Evolutionary conservation across 1,140 invertebrate species (phyloP), one percentile per base, ranked within the genome.

Genomic region (Drosophila saltans): DNA sequence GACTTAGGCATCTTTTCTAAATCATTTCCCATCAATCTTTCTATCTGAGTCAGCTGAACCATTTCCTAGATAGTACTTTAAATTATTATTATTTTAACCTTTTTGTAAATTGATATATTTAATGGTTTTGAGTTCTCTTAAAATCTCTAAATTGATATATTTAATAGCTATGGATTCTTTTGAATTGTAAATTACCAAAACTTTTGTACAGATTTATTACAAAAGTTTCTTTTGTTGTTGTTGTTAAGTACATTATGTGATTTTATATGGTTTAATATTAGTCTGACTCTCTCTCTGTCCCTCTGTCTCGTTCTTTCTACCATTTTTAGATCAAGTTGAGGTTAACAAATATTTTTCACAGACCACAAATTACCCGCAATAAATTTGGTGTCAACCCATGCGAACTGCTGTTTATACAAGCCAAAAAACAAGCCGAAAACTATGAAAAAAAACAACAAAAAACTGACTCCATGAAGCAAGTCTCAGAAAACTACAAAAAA

Each of bases 291-390:
- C 21, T 26, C 9, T 16, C 21, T 52, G 21, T 52, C 21, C 26
- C 24, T 26, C 21, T 52, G 6, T 36, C 3, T 36, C 33, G 3
- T 36, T 36, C 45, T 52, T 3, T 33, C 2, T 21, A 21, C 55
- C 55, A 57, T 10, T 57, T 57, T 24, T 3, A 43, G 63, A 76
- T 40, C 21, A 33, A 30, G 55, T 69, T 60, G 58, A 36, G 55
- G 72, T 52, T 69, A 76, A 66, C 66, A 76, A 70, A 70, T 74
- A 76, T 76, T 85, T 85, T 81, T 86, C 72, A 88, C 82, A 85
- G 82, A 72, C 74, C 79, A 74, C 82, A 88, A 86, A 86, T 86
- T 80, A 78, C 83, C 61, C 69, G 81, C 80, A 88, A 86, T 86
- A 82, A 88, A 86, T 86, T 82, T 82, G 80, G 77, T 86, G 82